These are phyloP conservation scores for Microchirus variegatus DNA, from an alignment of 2,797 vertebrate genomes.

Conservation along the genomic window DNA sequence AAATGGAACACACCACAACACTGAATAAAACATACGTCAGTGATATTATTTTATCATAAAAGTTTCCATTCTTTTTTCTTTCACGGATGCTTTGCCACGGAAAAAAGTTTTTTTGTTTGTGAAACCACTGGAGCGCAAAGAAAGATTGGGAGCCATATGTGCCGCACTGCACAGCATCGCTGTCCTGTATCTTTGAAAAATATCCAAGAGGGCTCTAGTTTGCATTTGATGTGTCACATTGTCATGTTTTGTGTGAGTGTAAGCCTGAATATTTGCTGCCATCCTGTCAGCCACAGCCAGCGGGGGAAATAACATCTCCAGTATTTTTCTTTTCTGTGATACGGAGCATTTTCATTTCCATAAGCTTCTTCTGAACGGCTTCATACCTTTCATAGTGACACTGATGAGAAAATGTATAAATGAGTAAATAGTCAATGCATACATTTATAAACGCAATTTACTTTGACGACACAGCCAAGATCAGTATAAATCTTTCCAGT, in stretches of 20 bases:
- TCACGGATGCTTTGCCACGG: no score
- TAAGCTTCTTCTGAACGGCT: background rate
- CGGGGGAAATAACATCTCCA: constrained; percentile 24
- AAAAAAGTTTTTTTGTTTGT: no score
- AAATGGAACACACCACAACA: no score
- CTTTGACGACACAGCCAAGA: no score
- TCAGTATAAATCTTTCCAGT: no score
- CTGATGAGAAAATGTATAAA: no score
- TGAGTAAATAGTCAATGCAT: no score
- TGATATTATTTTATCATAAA: background rate
- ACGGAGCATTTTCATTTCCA: constrained; percentile 2
- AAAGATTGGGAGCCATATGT: constrained; percentile 2
- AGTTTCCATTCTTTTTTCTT: constrained; percentile 7
- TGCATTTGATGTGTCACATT: constrained; percentile 46
- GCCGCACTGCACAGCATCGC: background rate
- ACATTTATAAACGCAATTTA: background rate
- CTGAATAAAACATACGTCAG: no score
- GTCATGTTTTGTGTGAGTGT: constrained; percentile 53
- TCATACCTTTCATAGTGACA: background rate
- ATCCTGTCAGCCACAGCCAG: constrained; percentile 29
- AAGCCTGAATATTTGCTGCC: background rate
- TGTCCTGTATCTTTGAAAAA: constrained; percentile 38
- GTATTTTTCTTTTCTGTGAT: constrained; percentile 32
- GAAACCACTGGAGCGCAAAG: constrained; percentile 22
- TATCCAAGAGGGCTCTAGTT: constrained; percentile 24